Evolutionary conservation across 2,113 vertebrate genomes (phyloP).

Genomic region (Isichthys henryi): DNA sequence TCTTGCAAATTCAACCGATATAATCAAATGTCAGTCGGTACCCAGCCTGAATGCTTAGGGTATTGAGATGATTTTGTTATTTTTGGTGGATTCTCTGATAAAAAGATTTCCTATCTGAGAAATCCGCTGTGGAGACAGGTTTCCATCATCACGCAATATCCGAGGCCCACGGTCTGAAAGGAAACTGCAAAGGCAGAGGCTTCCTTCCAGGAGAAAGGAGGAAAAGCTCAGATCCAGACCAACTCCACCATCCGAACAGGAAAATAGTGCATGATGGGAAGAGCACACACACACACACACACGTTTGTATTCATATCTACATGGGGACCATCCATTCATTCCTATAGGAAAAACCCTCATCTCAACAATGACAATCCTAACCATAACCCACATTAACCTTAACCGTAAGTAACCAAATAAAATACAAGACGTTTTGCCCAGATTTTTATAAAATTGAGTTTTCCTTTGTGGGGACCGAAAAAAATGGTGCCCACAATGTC

Average conservation of each 20-base stretch:
- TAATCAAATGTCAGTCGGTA: neutral
- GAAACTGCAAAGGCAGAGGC: neutral
- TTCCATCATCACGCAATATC: neutral
- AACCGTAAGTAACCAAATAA: neutral
- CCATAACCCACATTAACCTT: neutral
- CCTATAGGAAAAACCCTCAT: neutral
- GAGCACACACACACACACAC: neutral
- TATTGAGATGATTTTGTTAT: neutral
- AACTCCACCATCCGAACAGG: neutral
- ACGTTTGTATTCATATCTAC: neutral
- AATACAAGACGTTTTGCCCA: neutral
- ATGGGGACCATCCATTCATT: neutral
- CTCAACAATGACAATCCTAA: neutral
- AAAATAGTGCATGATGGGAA: neutral
- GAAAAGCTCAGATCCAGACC: neutral
- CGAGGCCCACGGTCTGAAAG: neutral
- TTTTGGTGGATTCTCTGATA: neutral
- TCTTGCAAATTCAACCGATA: neutral
- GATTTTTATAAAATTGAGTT: no score
- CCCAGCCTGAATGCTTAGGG: neutral
- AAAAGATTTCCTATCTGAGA: neutral
- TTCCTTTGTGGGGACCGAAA: no score
- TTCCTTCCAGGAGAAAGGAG: neutral
- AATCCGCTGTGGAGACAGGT: neutral
- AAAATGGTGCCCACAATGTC: neutral